A percentile compares a stretch with the other conserved stretches of the same genome.
Conservation (phyloP, 1,140 invertebrate genomes). For the Neodiprion virginianus region DNA sequence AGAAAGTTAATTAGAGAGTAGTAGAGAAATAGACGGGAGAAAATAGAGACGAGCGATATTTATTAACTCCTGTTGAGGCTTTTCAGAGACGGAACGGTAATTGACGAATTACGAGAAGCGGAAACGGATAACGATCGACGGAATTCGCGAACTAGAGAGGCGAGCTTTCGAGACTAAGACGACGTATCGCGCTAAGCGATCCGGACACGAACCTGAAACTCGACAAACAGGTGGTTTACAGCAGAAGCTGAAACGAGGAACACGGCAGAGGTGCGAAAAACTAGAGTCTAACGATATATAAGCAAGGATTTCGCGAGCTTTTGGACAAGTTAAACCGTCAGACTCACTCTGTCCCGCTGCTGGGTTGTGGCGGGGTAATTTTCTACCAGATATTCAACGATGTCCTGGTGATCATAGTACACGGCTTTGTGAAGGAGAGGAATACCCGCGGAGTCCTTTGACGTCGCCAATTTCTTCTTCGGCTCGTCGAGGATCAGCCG, state of each 20-base stretch:
- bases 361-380: slow-evolving; percentile 78
- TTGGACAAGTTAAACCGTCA: not conserved
- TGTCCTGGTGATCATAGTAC: slow-evolving; percentile 75
- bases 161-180: too few species aligned
- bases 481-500: slow-evolving; percentile 62
- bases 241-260: not conserved
- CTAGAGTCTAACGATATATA: not conserved
- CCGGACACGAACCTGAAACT: not conserved
- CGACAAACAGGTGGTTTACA: slow-evolving; percentile 3
- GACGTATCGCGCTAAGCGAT: not conserved
- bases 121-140: too few species aligned
- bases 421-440: slow-evolving; percentile 82
- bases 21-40: too few species aligned
- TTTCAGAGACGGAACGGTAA: too few species aligned
- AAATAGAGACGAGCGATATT: too few species aligned
- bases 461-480: slow-evolving; percentile 70
- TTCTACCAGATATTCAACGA: slow-evolving; percentile 75
- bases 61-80: too few species aligned
- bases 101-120: too few species aligned
- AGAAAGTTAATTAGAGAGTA: too few species aligned
- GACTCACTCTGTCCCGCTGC: slow-evolving; percentile 79
- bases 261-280: not conserved
- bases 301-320: too few species aligned
- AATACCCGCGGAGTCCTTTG: slow-evolving; percentile 76
- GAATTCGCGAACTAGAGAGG: too few species aligned